A percentile compares a stretch with the other conserved stretches of the same genome.
Conservation (phyloP, 2,888 invertebrate genomes). For the Euplagia quadripunctaria region DNA sequence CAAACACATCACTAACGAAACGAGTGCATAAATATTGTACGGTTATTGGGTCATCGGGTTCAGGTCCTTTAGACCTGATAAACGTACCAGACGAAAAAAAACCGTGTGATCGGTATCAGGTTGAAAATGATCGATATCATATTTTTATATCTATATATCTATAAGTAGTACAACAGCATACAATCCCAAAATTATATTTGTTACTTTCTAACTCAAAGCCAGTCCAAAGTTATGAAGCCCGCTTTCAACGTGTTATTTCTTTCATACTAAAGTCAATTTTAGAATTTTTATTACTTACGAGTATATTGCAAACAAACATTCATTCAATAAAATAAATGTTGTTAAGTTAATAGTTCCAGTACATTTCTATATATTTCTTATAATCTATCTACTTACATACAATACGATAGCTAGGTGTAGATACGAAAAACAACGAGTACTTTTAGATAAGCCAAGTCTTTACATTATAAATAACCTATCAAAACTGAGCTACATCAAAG, state of each 20-base stretch:
- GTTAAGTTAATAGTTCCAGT: neutral
- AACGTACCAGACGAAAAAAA: too few species aligned
- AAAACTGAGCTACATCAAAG: slow-evolving; percentile 14
- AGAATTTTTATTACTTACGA: neutral
- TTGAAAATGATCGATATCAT: too few species aligned
- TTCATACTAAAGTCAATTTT: neutral
- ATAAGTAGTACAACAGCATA: too few species aligned
- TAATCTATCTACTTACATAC: neutral
- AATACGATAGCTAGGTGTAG: neutral
- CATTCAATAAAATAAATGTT: neutral
- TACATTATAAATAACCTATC: slow-evolving; percentile 16
- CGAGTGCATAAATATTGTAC: too few species aligned
- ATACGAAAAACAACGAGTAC: slow-evolving; percentile 2
- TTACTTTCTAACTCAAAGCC: too few species aligned
- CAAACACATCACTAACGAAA: too few species aligned
- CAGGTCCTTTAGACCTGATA: too few species aligned
- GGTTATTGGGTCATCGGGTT: too few species aligned
- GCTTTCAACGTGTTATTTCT: neutral
- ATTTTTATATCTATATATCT: too few species aligned
- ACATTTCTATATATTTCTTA: neutral
- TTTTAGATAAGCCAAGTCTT: slow-evolving; percentile 4
- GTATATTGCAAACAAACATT: neutral
- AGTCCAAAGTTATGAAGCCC: too few species aligned
- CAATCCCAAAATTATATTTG: too few species aligned
- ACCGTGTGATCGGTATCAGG: too few species aligned